phyloP scores from a whole-genome alignment of 2,797 vertebrate species.

The Synaphobranchus kaupii region DNA sequence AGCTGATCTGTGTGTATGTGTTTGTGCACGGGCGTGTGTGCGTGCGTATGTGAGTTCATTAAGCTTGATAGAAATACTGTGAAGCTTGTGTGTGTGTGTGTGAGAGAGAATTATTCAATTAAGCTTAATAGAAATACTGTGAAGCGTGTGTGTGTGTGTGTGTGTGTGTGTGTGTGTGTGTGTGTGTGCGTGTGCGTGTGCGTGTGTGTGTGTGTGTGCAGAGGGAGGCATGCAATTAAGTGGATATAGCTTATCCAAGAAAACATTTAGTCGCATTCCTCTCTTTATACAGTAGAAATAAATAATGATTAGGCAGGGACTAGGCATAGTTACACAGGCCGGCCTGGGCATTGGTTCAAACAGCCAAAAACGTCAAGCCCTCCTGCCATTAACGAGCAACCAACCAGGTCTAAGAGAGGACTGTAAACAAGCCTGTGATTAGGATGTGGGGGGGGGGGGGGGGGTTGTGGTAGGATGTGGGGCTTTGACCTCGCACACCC shows the following conservation, averaged over 20 bases:
- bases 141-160: background rate
- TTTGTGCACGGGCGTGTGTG: conserved; percentile 57
- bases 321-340: background rate
- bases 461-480: conserved; percentile 38
- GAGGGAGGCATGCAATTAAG: conserved; percentile 70
- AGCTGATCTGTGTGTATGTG: conserved; percentile 64
- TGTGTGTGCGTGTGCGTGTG: background rate
- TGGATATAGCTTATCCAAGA: conserved; percentile 69
- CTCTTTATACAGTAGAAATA: conserved; percentile 31
- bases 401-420: conserved; percentile 59
- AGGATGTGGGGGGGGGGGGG: conserved; percentile 38
- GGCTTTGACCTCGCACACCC: conserved; percentile 35
- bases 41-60: background rate
- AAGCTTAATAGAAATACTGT: too few species aligned
- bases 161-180: background rate
- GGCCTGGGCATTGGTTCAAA: background rate
- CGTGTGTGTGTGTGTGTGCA: conserved; percentile 32
- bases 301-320: background rate
- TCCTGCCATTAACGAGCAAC: conserved; percentile 52
- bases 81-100: background rate
- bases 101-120: background rate
- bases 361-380: background rate
- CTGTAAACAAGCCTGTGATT: conserved; percentile 71
- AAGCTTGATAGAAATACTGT: too few species aligned
- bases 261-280: conserved; percentile 64